Conservation (phyloP, 30 jellyfish, hydroid and myxozoan genomes). For the Aurelia sp. region DNA sequence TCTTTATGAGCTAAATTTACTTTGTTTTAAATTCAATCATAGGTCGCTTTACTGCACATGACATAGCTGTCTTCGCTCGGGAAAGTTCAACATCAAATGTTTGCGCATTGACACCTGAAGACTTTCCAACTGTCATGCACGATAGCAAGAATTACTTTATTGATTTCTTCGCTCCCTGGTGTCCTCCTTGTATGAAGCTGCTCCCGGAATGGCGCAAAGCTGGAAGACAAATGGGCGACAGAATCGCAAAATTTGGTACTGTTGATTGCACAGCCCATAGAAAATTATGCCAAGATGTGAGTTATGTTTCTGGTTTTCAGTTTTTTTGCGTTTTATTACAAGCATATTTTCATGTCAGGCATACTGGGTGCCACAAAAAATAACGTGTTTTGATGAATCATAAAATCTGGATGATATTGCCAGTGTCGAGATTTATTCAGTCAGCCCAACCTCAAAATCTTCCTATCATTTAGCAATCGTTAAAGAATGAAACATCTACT, state of each 20-base stretch:
- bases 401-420: too few species aligned
- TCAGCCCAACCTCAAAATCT: too few species aligned
- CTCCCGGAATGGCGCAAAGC: constrained; percentile 99
- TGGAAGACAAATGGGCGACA: constrained; percentile 90
- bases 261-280: constrained; percentile 94
- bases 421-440: too few species aligned
- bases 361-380: too few species aligned
- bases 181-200: constrained; percentile 98
- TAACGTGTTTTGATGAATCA: too few species aligned
- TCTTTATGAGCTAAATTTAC: too few species aligned
- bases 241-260: constrained; percentile 90
- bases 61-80: constrained; percentile 87
- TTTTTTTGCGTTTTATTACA: too few species aligned
- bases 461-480: too few species aligned
- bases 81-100: constrained; percentile 92
- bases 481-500: too few species aligned
- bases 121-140: constrained; percentile 65
- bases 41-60: constrained; percentile 97
- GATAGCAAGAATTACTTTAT: constrained; percentile 70
- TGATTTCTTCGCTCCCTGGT: constrained; percentile 99
- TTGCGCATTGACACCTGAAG: constrained; percentile 85
- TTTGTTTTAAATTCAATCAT: not conserved
- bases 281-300: constrained; percentile 81
- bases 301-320: not conserved
- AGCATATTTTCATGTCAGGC: too few species aligned